Percentiles rank a stretch among this genome's conserved stretches.
These are phyloP conservation scores for Propithecus perrieri DNA, from an alignment of 2,797 vertebrate genomes.

Conservation along the genomic window DNA sequence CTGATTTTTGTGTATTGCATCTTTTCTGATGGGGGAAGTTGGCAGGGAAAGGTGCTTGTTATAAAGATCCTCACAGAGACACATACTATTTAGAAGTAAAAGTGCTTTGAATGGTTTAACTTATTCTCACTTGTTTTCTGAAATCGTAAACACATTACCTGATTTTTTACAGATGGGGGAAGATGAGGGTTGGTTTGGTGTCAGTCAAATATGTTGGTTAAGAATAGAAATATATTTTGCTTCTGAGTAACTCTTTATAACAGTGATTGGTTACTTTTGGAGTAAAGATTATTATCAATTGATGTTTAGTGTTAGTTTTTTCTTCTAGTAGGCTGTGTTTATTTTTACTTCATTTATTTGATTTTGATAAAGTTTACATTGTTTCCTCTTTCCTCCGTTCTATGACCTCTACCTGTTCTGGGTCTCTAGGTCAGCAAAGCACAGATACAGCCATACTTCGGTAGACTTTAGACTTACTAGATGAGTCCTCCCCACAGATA, in stretches of 20 bases:
- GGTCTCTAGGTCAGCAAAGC: neutral
- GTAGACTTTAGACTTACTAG: neutral
- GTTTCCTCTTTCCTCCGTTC: neutral
- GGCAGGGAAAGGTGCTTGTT: neutral
- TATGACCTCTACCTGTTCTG: neutral
- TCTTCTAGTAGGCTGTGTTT: neutral
- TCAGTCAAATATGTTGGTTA: neutral
- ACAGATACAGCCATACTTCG: neutral
- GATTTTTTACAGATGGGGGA: neutral
- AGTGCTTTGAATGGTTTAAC: neutral
- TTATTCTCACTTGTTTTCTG: neutral
- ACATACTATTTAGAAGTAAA: constrained; percentile 27
- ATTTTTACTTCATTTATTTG: constrained; percentile 29
- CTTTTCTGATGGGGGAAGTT: neutral
- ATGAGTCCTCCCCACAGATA: neutral
- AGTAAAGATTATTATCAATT: neutral
- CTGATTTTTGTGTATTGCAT: neutral
- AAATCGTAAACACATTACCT: neutral
- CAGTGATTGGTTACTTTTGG: constrained; percentile 3
- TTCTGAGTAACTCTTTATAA: neutral
- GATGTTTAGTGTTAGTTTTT: constrained; percentile 30
- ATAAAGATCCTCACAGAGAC: neutral
- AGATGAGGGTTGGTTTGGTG: neutral
- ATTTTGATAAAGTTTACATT: neutral
- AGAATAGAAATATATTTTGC: constrained; percentile 18